Base-by-base conservation (phyloP, 1,140 invertebrate genomes). In the Drosophila serrata region DNA sequence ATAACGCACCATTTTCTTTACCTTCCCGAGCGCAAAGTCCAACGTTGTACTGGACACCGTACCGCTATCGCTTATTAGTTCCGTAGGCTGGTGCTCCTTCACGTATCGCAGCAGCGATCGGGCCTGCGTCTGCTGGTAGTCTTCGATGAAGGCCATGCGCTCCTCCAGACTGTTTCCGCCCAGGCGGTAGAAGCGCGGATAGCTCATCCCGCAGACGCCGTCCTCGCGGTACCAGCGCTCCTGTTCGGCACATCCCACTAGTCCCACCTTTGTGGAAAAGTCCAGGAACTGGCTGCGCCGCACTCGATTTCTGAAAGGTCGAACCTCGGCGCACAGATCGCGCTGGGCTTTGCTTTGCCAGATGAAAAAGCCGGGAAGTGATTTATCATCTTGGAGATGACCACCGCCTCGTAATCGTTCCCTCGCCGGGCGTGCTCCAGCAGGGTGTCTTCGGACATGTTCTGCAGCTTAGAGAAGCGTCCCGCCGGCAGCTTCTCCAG, bases 21-120 rank as follows among this genome's bases (percentile, higher is more conserved):
- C 81, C 39, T 91, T 90, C 1, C 39, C 73, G 42, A 95, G 70
- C 7, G 95, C 95, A 82, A 95, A 95, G 59, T 95, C 92, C 49
- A 95, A 92, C 4, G 93, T 91, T 45, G 92, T 91, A 45, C 94
- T 90, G 9, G 93, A 84, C 24, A 92, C 56, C 3, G 57, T 46
- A 5, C 91, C 91, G 37, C 58, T 42, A 0, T 84, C 77, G 9
- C 59, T 37, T 33, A 77, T 51, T 29, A 92, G 5, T 7, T 81
- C 79, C 9, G 39, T 8, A 2, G 77, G 65, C 4, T 57, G 42
- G 9, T 86, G 76, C 22, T 94, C 93, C 1, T 95, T 93, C n/a
- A 97, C 82, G 95, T 95, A 97, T 84, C 96, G 97, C 15, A 98
- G 90, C 27, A 98, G 93, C 75, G 95, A 96, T 48, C 97, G 94